Evolutionary conservation across 2,113 vertebrate genomes (phyloP).

Genomic region (Manacus vitellinus): DNA sequence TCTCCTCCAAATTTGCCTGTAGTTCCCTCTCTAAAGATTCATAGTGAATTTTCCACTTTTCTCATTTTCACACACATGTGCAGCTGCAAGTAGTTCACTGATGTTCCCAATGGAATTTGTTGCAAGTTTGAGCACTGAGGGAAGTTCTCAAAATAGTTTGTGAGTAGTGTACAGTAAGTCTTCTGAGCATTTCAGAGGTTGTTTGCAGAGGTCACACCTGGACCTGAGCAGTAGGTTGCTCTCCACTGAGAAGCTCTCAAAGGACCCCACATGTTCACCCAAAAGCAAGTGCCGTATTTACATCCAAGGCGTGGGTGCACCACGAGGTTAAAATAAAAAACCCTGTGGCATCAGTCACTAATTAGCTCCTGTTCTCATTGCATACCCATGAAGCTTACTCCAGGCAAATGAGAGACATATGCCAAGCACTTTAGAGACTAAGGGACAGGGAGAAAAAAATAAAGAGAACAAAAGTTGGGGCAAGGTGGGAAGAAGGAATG

Average conservation of each 20-base stretch:
- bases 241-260: not conserved
- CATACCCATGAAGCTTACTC: not conserved
- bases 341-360: not conserved
- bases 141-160: not conserved
- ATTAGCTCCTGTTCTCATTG: not conserved
- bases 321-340: not conserved
- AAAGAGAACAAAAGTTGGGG: not conserved
- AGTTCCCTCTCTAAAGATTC: not conserved
- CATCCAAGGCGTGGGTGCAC: not conserved
- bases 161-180: not conserved
- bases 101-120: not conserved
- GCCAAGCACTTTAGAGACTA: not conserved
- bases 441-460: not conserved
- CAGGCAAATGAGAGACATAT: not conserved
- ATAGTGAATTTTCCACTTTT: not conserved
- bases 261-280: not conserved
- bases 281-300: not conserved
- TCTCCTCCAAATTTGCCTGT: not conserved
- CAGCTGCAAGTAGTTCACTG: not conserved
- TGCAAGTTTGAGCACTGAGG: not conserved
- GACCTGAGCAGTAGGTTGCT: not conserved
- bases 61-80: not conserved
- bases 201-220: not conserved
- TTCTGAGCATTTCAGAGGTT: not conserved
- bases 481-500: not conserved